Evolutionary conservation across 1,140 invertebrate species (phyloP), one percentile per base, ranked within the genome.

Genomic region (Pantala flavescens): DNA sequence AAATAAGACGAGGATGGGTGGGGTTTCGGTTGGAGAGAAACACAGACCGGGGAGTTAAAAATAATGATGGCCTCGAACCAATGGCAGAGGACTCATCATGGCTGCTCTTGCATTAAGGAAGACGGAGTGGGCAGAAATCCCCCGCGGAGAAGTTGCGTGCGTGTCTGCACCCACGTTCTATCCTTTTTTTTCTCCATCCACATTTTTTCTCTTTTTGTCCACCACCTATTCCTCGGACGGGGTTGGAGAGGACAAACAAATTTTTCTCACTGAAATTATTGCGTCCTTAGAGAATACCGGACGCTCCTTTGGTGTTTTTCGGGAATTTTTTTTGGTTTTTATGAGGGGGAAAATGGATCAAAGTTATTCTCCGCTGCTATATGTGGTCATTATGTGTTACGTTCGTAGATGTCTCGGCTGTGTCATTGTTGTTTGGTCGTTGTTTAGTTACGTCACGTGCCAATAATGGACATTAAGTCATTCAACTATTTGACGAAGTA

Each of bases 51-150:
- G 49, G 49, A 21, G 49, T 63, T 63, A 63, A 63, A 63, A 63
- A 63, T 63, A 63, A 63, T 63, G 49, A 63, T 63, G 49, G 49
- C 49, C 3, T 21, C n/a, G 49, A 12, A 3, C 49, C 49, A 63
- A 63, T 63, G 49, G 49, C n/a, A 21, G 49, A 63, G 12, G 16
- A 19, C 49, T 63, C 49, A 63, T 63, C 49, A 63, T 63, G 49
- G 49, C 49, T 63, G 49, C 49, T 63, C 49, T 21, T 63, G 12
- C 49, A 63, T 63, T 63, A 63, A 63, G 49, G 49, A 63, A 63
- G 49, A 63, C 49, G 49, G 49, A 63, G 49, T 63, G 49, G 49
- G 49, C 49, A 19, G 49, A 63, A 63, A 63, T 63, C 49, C 49
- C 49, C 49, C 49, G 49, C 49, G 12, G 49, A 21, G 49, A 63